phyloP scores from a whole-genome alignment of 2,113 vertebrate species.

The Ophthalmolycus amberensis region DNA sequence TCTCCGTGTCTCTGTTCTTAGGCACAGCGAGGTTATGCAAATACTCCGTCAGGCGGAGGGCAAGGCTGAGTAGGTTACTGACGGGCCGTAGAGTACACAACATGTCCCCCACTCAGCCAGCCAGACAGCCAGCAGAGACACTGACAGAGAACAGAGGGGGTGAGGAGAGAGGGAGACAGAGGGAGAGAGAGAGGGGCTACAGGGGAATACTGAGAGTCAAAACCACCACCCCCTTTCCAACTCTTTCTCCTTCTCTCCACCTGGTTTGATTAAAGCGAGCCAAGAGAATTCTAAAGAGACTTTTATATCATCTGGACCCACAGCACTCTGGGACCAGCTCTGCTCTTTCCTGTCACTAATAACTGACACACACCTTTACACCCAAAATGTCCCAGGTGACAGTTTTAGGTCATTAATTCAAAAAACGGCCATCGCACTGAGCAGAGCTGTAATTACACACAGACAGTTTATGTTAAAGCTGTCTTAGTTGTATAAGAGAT shows the following conservation, averaged over 20 bases:
- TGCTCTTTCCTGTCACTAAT: constrained; percentile 32
- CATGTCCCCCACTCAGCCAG: constrained; percentile 84
- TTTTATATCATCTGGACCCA: constrained; percentile 36
- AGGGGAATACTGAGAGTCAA: constrained; percentile 67
- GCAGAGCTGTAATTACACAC: constrained; percentile 1
- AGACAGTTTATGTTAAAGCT: background rate
- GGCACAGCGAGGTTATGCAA: constrained; percentile 85
- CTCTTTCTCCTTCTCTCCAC: constrained; percentile 44
- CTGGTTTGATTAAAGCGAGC: constrained; percentile 56
- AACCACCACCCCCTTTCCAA: constrained; percentile 28
- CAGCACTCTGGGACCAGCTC: constrained; percentile 20
- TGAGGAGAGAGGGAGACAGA: constrained; percentile 18
- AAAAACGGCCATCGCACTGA: constrained; percentile 30
- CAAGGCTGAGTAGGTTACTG: constrained; percentile 88
- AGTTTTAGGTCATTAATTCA: constrained; percentile 32
- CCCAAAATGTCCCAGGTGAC: constrained; percentile 8
- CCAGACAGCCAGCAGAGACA: constrained; percentile 77
- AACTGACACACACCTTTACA: constrained; percentile 4
- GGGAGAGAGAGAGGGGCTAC: constrained; percentile 33
- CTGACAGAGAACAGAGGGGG: constrained; percentile 78
- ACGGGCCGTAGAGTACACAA: constrained; percentile 87
- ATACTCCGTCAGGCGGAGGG: constrained; percentile 84
- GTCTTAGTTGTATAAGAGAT: background rate
- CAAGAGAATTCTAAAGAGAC: constrained; percentile 49
- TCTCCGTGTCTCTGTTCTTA: constrained; percentile 77